Evolutionary conservation across 2,888 invertebrate species (phyloP).

Genomic region (Osmoderma eremita): DNA sequence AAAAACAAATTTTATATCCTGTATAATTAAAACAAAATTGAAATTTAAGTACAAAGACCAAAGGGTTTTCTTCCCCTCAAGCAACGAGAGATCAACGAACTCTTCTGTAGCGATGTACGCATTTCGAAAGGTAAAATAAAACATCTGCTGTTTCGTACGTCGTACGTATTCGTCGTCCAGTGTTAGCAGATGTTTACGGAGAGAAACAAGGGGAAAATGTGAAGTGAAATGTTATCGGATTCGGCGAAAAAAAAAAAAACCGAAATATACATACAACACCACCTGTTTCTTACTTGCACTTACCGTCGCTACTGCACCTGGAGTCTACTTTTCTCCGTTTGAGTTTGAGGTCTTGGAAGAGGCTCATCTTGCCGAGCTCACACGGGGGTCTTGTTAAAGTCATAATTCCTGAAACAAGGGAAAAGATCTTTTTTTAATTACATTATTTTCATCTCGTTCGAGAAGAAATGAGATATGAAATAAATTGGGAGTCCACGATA

Average conservation of each 20-base stretch:
- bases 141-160: too few species aligned
- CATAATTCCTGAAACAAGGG: conserved; percentile 85
- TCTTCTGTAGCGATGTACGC: too few species aligned
- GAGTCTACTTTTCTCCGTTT: conserved; percentile 98
- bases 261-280: conserved; percentile 9
- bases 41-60: too few species aligned
- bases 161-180: neutral
- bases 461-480: too few species aligned
- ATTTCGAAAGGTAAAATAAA: too few species aligned
- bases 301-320: conserved; percentile 95
- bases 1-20: too few species aligned
- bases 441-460: too few species aligned
- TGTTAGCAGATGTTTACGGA: conserved; percentile 10
- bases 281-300: conserved; percentile 62
- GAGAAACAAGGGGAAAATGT: conserved; percentile 1
- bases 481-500: too few species aligned
- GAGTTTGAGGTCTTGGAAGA: conserved; percentile 97
- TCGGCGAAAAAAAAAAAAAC: conserved; percentile 29
- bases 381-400: conserved; percentile 97
- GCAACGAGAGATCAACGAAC: too few species aligned
- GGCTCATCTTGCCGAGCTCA: conserved; percentile 98
- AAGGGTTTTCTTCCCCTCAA: too few species aligned
- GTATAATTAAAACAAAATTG: too few species aligned
- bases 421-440: conserved; percentile 14
- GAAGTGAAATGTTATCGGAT: conserved; percentile 16